Evolutionary conservation across 2,888 invertebrate species (phyloP), one percentile per base, ranked within the genome.

Genomic region (Catocala nupta): DNA sequence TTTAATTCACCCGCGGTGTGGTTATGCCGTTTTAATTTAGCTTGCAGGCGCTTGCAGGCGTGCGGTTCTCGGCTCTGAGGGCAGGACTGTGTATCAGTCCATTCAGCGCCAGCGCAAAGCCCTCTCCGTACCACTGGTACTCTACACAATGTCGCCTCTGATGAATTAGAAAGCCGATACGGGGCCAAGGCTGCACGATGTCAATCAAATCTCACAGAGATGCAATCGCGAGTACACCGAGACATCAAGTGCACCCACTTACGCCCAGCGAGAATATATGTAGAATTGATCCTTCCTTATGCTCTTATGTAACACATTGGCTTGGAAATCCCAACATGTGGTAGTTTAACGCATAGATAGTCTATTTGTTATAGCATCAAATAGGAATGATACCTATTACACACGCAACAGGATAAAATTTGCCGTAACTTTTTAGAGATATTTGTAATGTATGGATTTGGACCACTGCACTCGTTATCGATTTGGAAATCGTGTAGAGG

Each of bases 91-190:
- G 44, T 63, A 48, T 51, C 49, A 52, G 61, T 58, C 47, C 59
- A 63, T 48, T 51, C 49, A 52, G 61, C 60, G 49, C 59, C 47
- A 51, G 36, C 59, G 42, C 25, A 13, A 16, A 56, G 12, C 25
- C 54, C 45, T 16, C 16, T 25, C 25, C 25, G 25, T 25, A 39
- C 45, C 33, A 13, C 36, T 25, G 54, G n/a, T 33, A n/a, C 70
- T 25, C 59, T 50, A 59, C 67, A 72, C 81, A 75, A 77, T 81
- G 69, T 62, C 76, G 16, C 56, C 25, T 1, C 25, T 63, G 71
- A 73, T 74, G 68, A 65, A 72, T 77, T 78, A 75, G 81, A 81
- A 81, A 81, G 80, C 81, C 56, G 61, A 70, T 71, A 74, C 67
- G 68, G 56, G 79, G 77, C 75, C 84, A 81, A 72, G 84, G 83